Base-by-base conservation (phyloP, 2,888 invertebrate genomes). In the Proisotoma minuta region DNA sequence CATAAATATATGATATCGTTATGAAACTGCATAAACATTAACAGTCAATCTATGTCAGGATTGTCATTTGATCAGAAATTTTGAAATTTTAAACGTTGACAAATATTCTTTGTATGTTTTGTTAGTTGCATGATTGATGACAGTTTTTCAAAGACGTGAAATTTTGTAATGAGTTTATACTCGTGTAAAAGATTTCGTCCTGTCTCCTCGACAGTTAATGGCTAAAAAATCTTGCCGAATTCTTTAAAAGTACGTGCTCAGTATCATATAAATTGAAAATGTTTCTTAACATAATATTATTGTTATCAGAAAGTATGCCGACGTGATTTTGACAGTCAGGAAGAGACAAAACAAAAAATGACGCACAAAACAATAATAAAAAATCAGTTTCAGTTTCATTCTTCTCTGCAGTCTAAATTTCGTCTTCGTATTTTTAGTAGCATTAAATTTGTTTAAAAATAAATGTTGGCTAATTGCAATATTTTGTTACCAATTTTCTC, bases 81-180 rank as follows among this genome's bases (percentile, higher is more conserved):
- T 43, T 43, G 43, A 43, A 43, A 43, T 43, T 43, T 4, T 43
- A n/a, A n/a, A 18, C 51, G 51, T 27, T 51, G 51, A 51, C 51
- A 51, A 51, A 51, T 51, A 26, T 27, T 51, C n/a, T 27, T 26
- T 51, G 24, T 26, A 27, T 51, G 28, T 18, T 51, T 51, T 26
- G 15, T 15, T 43, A 20, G 43, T 43, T 43, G 43, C 43, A 51
- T 51, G 51, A 51, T 51, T 51, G 51, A 51, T 51, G 51, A 51
- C 51, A 51, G 27, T 43, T 43, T 43, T 43, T 43, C 18, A 43
- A 43, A 43, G 43, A 43, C 43, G 18, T 43, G 43, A 43, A 43
- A 43, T 43, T 43, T 43, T 43, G 43, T 43, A 43, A 43, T 43
- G 43, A 20, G 20, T 43, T 20, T 43, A 15, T 43, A 18, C 43